Percentiles rank a stretch among this genome's conserved stretches.
phyloP scores from a whole-genome alignment of 2,113 vertebrate species.

The Platysternon megacephalum region DNA sequence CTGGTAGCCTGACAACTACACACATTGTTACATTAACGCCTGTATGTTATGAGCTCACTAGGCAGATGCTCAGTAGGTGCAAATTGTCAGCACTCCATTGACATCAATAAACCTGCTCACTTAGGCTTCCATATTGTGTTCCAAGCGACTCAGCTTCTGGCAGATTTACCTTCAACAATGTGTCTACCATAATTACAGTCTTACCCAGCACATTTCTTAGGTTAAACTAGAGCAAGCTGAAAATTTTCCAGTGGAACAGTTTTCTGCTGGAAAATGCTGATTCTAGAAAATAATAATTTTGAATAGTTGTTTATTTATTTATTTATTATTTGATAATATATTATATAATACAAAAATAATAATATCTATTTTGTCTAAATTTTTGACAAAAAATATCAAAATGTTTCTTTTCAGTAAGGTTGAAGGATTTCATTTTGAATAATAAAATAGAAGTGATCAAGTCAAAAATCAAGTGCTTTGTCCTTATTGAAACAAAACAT shows the following conservation, averaged over 20 bases:
- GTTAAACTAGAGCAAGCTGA: neutral
- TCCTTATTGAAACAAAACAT: neutral
- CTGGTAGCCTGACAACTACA: neutral
- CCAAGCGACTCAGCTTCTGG: accelerated
- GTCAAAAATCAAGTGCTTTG: neutral
- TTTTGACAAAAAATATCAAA: neutral
- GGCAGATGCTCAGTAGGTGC: accelerated
- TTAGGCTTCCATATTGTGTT: neutral
- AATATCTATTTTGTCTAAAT: neutral
- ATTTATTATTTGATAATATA: no score
- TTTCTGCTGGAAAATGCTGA: neutral
- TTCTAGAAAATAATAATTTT: neutral
- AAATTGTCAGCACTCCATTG: accelerated
- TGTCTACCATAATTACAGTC: accelerated
- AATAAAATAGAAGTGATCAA: neutral
- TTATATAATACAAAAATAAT: no score
- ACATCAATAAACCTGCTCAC: neutral
- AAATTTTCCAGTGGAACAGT: neutral
- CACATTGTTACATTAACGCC: neutral
- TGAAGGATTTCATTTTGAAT: neutral
- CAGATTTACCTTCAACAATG: neutral
- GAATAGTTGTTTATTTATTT: no score
- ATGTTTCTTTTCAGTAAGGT: neutral
- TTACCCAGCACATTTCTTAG: neutral
- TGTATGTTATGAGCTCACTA: neutral